Evolutionary conservation across 2,888 invertebrate genomes (phyloP).

Genomic region (Brachypterus glaber): DNA sequence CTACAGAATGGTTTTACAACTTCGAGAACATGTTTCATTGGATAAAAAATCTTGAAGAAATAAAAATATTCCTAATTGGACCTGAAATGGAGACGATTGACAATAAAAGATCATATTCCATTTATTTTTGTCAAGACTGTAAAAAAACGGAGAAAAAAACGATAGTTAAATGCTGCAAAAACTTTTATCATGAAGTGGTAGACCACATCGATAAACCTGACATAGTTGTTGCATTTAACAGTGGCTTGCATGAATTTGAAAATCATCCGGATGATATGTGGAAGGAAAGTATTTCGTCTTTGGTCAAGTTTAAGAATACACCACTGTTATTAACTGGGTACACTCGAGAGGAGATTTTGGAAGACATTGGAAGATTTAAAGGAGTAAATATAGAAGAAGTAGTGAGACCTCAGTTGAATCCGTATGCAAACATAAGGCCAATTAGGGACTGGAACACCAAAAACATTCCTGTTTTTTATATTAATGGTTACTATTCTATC

Average conservation of each 20-base stretch:
- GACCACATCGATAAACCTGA: conserved; percentile 25
- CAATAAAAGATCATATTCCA: conserved; percentile 1
- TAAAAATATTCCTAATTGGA: conserved; percentile 29
- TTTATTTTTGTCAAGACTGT: conserved; percentile 21
- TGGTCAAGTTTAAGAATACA: conserved; percentile 21
- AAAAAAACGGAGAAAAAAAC: conserved; percentile 16
- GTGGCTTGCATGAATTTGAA: conserved; percentile 32
- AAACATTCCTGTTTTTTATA: conserved; percentile 27
- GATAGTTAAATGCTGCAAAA: neutral
- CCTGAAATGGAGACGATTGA: conserved; percentile 22
- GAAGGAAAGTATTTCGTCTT: conserved; percentile 25
- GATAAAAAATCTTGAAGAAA: conserved; percentile 22
- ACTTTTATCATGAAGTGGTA: conserved; percentile 29
- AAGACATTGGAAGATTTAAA: conserved; percentile 23
- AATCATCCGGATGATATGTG: conserved; percentile 25
- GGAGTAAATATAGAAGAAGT: conserved; percentile 14
- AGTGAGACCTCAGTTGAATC: conserved; percentile 25
- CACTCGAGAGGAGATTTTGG: conserved; percentile 28
- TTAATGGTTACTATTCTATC: conserved; percentile 3
- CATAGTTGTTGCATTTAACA: conserved; percentile 32
- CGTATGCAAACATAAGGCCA: conserved; percentile 28
- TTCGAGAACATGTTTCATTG: conserved; percentile 29
- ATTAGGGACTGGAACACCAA: conserved; percentile 27
- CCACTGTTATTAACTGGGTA: conserved; percentile 33
- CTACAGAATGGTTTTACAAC: conserved; percentile 22